Conservation (phyloP, 1,140 invertebrate genomes). For the Zaprionus ghesquierei region DNA sequence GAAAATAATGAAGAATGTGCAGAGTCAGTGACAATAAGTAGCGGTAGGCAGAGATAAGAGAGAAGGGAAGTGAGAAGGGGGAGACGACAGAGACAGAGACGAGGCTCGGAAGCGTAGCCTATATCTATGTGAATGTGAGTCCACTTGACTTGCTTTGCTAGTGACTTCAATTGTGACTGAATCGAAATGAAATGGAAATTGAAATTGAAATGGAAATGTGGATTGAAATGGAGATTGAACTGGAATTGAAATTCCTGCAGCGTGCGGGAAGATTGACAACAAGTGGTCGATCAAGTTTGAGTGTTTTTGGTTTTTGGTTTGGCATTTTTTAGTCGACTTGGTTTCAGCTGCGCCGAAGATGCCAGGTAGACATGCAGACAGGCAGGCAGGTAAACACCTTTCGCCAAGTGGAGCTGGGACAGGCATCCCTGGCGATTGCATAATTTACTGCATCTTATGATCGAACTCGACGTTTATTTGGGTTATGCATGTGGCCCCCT, state of each 20-base stretch:
- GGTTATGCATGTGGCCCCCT: conserved; percentile 58
- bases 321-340: conserved; percentile 30
- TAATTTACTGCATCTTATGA: conserved; percentile 75
- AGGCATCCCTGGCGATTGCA: conserved; percentile 68
- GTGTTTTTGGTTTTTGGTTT: conserved; percentile 20
- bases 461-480: conserved; percentile 73
- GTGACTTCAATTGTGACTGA: conserved; percentile 21
- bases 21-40: conserved; percentile 48
- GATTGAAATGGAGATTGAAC: conserved; percentile 47
- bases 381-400: conserved; percentile 68
- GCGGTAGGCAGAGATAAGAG: not conserved
- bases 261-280: conserved; percentile 53
- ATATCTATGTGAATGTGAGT: conserved; percentile 12
- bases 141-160: conserved; percentile 63
- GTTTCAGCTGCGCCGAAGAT: not conserved
- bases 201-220: conserved; percentile 3
- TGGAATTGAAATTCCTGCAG: conserved; percentile 76
- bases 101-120: conserved; percentile 1
- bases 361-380: conserved; percentile 19
- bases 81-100: not conserved
- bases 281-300: conserved; percentile 35
- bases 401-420: conserved; percentile 38
- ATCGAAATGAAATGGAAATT: conserved; percentile 22
- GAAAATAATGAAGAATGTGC: conserved; percentile 73
- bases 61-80: not conserved